Evolutionary conservation across 2,888 invertebrate species (phyloP).

Genomic region (Hyppa rectilinea): DNA sequence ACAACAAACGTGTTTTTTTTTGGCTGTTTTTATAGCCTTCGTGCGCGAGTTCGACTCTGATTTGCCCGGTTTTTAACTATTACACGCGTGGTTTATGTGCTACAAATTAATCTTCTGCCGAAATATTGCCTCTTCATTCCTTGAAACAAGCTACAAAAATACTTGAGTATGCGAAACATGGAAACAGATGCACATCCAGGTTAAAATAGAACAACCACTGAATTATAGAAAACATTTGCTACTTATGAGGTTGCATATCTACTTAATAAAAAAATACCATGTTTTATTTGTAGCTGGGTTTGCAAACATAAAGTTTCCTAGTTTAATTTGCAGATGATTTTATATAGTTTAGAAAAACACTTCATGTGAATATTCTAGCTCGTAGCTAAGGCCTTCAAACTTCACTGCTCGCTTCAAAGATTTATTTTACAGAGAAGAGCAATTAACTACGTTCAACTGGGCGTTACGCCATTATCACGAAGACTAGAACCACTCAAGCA

Average conservation of each 20-base stretch:
- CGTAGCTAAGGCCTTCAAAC: slow-evolving; percentile 30
- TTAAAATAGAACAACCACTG: slow-evolving; percentile 15
- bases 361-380: slow-evolving; percentile 22
- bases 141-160: background rate
- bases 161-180: background rate
- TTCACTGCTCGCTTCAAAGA: slow-evolving; percentile 21
- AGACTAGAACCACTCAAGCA: slow-evolving; percentile 27
- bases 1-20: too few relatives aligned
- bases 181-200: background rate
- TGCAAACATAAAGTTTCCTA: background rate
- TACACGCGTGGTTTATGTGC: background rate
- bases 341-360: slow-evolving; percentile 5
- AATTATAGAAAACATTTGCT: too few relatives aligned
- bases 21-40: too few relatives aligned
- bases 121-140: background rate
- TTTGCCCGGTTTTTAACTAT: too few relatives aligned
- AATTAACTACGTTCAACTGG: slow-evolving; percentile 41
- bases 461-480: slow-evolving; percentile 28
- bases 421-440: slow-evolving; percentile 36
- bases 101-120: background rate
- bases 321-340: slow-evolving; percentile 8
- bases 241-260: too few relatives aligned
- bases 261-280: too few relatives aligned
- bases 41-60: too few relatives aligned
- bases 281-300: too few relatives aligned